Evolutionary conservation across 1,140 invertebrate genomes (phyloP).

Genomic region (Pissodes strobi): DNA sequence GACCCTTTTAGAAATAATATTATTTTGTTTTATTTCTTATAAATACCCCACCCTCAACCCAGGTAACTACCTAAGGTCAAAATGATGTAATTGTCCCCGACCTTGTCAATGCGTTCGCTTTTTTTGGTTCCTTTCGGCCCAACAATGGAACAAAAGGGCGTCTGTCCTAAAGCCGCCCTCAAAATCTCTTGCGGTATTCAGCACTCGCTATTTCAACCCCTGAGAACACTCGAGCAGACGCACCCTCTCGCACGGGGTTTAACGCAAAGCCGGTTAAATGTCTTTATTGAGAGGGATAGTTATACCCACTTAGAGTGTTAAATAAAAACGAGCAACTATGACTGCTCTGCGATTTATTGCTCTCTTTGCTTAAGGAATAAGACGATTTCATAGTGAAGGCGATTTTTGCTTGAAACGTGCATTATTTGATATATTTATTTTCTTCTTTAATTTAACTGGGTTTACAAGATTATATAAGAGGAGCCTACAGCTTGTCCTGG

Average conservation of each 20-base stretch:
- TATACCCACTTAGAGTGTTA: slow-evolving; percentile 17
- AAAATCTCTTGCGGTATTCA: slow-evolving; percentile 28
- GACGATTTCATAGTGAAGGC: no score
- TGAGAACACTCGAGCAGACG: slow-evolving; percentile 15
- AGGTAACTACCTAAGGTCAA: no score
- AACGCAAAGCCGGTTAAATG: slow-evolving; percentile 30
- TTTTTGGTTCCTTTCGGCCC: not conserved
- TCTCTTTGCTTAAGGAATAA: no score
- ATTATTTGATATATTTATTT: not conserved
- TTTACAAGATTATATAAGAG: no score
- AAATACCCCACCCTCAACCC: no score
- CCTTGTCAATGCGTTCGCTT: slow-evolving; percentile 6
- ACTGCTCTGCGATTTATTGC: not conserved
- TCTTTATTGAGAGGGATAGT: slow-evolving; percentile 20
- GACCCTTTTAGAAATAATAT: no score
- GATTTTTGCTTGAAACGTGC: not conserved
- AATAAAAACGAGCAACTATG: slow-evolving; percentile 16
- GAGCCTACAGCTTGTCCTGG: no score
- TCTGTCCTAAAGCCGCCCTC: slow-evolving; percentile 11
- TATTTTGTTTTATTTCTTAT: no score
- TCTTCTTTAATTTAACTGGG: not conserved
- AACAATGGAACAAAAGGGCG: slow-evolving; percentile 26
- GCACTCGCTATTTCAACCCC: slow-evolving; percentile 13
- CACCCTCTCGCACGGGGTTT: slow-evolving; percentile 29
- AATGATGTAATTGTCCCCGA: slow-evolving; percentile 1